Evolutionary conservation across 2,888 invertebrate species (phyloP), one percentile per base, ranked within the genome.

Genomic region (Watsonalla binaria): DNA sequence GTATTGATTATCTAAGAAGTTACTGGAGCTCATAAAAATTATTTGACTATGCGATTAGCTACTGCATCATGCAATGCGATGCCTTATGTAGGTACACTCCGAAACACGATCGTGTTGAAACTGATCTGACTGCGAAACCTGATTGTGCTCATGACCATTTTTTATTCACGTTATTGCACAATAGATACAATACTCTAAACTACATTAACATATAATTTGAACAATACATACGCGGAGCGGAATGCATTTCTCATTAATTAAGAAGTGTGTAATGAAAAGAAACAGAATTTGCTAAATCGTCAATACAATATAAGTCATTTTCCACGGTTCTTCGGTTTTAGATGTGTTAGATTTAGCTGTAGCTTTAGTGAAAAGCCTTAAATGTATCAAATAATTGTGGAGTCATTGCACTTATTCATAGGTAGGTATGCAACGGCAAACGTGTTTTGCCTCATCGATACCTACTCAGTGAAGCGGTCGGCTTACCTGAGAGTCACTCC

Each of bases 401-500:
- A 85, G 86, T 89, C 84, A 85, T 81, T 87, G 88, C 84, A 86
- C 85, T 82, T 81, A 80, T 79, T 81, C 82, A 82, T 85, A 87
- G 83, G 79, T 76, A 80, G 79, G 78, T 74, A 81, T 84, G 84
- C 83, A 84, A 78, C 80, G 67, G 74, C 78, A 86, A 89, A 89
- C 88, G 83, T 84, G 89, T 86, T 87, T 82, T 72, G 80, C 78
- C 73, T 72, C 82, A 80, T 79, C 79, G 80, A 82, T 84, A 82
- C 76, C 76, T 76, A 78, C 76, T 62, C 56, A 35, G 60, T 63
- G 66, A 64, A 66, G 68, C 69, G 66, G 66, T 60, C 69, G 71
- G 76, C 90, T 87, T 85, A 90, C 90, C 90, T 90, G 90, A 74
- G 90, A 88, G 58, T 91, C 90, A 74, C 76, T 89, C 76, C 90